Percentiles rank a stretch among this genome's conserved stretches.
Conservation (phyloP, 2,113 vertebrate species). For the Myiozetetes cayanensis region DNA sequence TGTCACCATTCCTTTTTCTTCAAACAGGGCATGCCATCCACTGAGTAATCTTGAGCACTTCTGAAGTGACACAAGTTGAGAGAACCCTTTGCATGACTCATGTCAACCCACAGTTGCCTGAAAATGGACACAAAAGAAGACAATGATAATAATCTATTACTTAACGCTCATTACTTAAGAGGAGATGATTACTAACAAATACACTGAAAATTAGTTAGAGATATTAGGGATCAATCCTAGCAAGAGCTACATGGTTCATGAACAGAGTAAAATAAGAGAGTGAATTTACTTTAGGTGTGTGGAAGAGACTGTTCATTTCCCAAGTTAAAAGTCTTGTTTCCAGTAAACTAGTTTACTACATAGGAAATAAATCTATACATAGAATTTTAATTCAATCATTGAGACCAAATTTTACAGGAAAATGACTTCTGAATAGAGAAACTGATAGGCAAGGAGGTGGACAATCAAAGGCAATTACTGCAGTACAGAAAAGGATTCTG, state of each 20-base stretch:
- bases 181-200: neutral
- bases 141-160: neutral
- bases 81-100: neutral
- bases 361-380: neutral
- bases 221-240: neutral
- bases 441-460: neutral
- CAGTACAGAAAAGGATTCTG: neutral
- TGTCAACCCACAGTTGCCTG: neutral
- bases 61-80: neutral
- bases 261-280: neutral
- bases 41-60: neutral
- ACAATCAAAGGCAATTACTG: neutral
- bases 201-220: neutral
- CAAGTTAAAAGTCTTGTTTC: neutral
- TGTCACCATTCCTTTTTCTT: neutral
- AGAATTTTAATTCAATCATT: neutral
- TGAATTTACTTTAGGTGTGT: neutral
- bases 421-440: neutral
- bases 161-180: neutral
- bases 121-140: neutral
- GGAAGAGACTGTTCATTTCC: neutral
- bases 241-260: neutral
- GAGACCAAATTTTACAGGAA: neutral
- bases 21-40: neutral
- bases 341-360: neutral